Evolutionary conservation across 2,888 invertebrate species (phyloP).

Genomic region (Ennomos erosarius): DNA sequence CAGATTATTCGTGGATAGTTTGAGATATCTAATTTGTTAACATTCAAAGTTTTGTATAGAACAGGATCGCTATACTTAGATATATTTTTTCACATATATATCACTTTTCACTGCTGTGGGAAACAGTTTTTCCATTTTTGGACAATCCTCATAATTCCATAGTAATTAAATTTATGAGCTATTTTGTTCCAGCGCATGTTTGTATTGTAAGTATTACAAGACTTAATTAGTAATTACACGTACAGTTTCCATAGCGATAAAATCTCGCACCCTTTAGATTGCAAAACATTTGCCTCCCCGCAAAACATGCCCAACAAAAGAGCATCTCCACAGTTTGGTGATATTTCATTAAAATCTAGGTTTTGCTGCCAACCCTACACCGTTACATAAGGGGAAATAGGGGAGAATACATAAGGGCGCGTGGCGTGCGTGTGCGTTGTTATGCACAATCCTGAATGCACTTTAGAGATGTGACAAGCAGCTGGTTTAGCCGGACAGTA

Average conservation of each 20-base stretch:
- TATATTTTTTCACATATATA: too few relatives aligned
- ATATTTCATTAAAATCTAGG: conserved; percentile 31
- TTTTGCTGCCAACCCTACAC: conserved; percentile 53
- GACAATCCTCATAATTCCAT: too few relatives aligned
- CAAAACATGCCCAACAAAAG: conserved; percentile 16
- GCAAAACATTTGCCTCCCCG: not conserved
- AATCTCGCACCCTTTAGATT: not conserved
- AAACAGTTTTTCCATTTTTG: too few relatives aligned
- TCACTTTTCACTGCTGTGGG: too few relatives aligned
- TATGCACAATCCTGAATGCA: conserved; percentile 24
- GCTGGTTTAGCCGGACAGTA: conserved; percentile 21
- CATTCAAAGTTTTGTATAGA: too few relatives aligned
- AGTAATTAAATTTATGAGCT: too few relatives aligned
- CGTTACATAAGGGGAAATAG: conserved; percentile 57
- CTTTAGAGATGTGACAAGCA: conserved; percentile 13
- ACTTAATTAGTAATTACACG: not conserved
- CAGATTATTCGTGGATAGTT: too few relatives aligned
- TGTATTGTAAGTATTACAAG: too few relatives aligned
- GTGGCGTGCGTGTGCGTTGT: conserved; percentile 52
- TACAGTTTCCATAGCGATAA: conserved; percentile 5
- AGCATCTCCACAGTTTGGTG: conserved; percentile 14
- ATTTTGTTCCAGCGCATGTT: too few relatives aligned
- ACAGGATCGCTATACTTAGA: too few relatives aligned
- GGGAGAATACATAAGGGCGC: conserved; percentile 63
- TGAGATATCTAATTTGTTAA: too few relatives aligned